Evolutionary conservation across 2,888 invertebrate genomes (phyloP).

Genomic region (Epistrophe eligans): DNA sequence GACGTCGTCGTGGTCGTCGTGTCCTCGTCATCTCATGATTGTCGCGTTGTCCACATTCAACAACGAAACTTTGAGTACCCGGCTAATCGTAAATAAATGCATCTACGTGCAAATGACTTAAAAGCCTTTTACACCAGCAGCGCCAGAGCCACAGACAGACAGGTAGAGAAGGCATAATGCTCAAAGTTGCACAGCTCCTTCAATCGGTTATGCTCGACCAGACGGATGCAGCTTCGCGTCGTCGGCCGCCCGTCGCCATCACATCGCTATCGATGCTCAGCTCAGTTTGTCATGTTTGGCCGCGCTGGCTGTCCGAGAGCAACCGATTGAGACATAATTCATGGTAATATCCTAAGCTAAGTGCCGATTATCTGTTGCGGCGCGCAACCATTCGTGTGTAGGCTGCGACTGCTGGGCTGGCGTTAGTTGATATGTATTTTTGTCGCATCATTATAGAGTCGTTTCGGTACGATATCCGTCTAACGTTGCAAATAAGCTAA

Average conservation of each 20-base stretch:
- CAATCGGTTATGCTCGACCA: not conserved
- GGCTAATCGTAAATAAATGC: conserved; percentile 74
- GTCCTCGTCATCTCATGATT: conserved; percentile 43
- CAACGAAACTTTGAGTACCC: conserved; percentile 31
- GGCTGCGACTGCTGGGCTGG: not conserved
- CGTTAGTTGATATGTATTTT: conserved; percentile 45
- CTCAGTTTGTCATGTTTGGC: conserved; percentile 68
- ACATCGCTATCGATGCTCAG: conserved; percentile 21
- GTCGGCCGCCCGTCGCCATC: not conserved
- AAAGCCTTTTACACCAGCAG: conserved; percentile 58
- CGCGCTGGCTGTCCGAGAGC: conserved; percentile 50
- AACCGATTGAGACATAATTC: conserved; percentile 74
- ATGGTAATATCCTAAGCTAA: conserved; percentile 70
- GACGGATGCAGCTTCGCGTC: not conserved
- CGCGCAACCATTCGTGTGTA: conserved; percentile 42
- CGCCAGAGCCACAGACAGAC: conserved; percentile 3
- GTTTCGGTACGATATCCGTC: conserved; percentile 54
- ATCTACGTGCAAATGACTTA: conserved; percentile 75
- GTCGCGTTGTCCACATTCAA: conserved; percentile 58
- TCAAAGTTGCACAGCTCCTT: not conserved
- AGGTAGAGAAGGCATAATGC: conserved; percentile 12
- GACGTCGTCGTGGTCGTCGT: not conserved
- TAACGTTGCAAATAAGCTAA: conserved; percentile 36
- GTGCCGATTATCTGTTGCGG: conserved; percentile 72
- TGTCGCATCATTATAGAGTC: conserved; percentile 66